Percentiles rank a stretch among this genome's conserved stretches.
Conservation (phyloP, 37 sponge, comb jelly and placozoan species). For the Ephydatia muelleri region DNA sequence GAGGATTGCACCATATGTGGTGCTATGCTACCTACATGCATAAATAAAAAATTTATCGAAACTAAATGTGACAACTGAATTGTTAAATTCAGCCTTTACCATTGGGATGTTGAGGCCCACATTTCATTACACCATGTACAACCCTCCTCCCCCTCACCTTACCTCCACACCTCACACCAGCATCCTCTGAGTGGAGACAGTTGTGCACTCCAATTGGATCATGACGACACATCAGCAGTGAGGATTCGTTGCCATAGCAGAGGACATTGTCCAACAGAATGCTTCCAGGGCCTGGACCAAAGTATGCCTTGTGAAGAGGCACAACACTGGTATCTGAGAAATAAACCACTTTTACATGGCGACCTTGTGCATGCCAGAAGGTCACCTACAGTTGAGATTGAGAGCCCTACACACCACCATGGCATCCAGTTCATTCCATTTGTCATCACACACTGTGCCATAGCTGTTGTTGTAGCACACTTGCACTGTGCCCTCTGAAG, state of each 20-base stretch:
- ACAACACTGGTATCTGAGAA: constrained; percentile 1
- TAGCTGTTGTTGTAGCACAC: constrained; percentile 4
- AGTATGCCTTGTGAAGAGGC: constrained; percentile 13
- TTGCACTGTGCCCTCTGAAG: constrained; percentile 9
- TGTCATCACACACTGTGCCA: constrained; percentile 45
- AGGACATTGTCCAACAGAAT: constrained; percentile 31
- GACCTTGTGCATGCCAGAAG: background rate
- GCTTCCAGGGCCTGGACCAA: constrained; percentile 16
- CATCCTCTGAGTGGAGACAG: constrained; percentile 16
- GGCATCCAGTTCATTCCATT: constrained; percentile 21
- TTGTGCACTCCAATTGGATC: background rate
- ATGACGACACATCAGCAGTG: constrained; percentile 19
- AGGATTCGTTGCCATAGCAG: constrained; percentile 41
- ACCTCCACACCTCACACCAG: constrained; percentile 24
- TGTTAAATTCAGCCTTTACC: too few relatives aligned
- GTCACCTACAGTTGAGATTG: background rate
- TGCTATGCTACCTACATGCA: too few relatives aligned
- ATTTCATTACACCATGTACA: background rate
- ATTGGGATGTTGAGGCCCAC: background rate
- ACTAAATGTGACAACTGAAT: too few relatives aligned
- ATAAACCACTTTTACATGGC: background rate
- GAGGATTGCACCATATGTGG: too few relatives aligned
- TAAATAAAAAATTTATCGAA: too few relatives aligned
- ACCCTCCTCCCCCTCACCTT: background rate
- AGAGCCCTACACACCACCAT: constrained; percentile 25